phyloP scores from a whole-genome alignment of 2,888 invertebrate genomes.

The Drepana falcataria region DNA sequence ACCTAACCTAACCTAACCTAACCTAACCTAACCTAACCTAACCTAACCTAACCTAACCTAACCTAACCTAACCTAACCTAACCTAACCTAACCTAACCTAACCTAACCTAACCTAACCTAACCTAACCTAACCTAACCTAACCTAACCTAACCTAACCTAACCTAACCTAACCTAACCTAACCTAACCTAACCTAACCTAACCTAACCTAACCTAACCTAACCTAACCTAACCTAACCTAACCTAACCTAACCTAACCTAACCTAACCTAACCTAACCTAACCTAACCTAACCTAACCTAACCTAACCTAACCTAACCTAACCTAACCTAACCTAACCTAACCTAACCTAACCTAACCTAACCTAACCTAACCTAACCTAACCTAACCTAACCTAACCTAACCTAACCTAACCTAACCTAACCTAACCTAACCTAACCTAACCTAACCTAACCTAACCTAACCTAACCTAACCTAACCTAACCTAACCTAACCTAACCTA shows the following conservation, averaged over 20 bases:
- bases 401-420: slow-evolving; percentile 9
- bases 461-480: slow-evolving; percentile 7
- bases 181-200: slow-evolving; percentile 12
- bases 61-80: slow-evolving; percentile 9
- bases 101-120: slow-evolving; percentile 14
- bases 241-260: slow-evolving; percentile 11
- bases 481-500: slow-evolving; percentile 9
- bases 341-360: slow-evolving; percentile 10
- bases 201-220: slow-evolving; percentile 14
- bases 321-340: slow-evolving; percentile 11
- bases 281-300: slow-evolving; percentile 8
- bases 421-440: slow-evolving; percentile 9
- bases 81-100: slow-evolving; percentile 11
- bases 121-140: slow-evolving; percentile 15
- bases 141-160: slow-evolving; percentile 15
- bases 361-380: slow-evolving; percentile 9
- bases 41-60: slow-evolving; percentile 7
- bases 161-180: slow-evolving; percentile 14
- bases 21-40: too few species aligned
- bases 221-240: slow-evolving; percentile 12
- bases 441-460: slow-evolving; percentile 11
- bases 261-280: slow-evolving; percentile 7
- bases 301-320: slow-evolving; percentile 6
- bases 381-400: slow-evolving; percentile 10
- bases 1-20: too few species aligned